These are phyloP conservation scores for Drosophila tropicalis DNA, from an alignment of 1,140 invertebrate genomes.

Conservation along the genomic window DNA sequence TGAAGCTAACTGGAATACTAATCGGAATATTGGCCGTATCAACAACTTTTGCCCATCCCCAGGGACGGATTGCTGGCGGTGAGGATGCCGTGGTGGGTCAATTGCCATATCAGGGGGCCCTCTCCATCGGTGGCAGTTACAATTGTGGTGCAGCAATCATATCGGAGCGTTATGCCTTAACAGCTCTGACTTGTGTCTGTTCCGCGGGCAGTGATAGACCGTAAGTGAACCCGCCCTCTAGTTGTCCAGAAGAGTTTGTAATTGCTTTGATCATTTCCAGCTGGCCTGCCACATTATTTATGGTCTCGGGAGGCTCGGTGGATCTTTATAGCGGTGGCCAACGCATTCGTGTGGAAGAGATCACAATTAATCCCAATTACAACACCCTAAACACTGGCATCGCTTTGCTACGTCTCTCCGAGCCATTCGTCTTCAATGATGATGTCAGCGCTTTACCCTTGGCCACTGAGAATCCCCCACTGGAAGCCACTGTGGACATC, in stretches of 20 bases:
- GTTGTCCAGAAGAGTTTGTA: too few species aligned
- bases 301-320: constrained; percentile 57
- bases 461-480: constrained; percentile 39
- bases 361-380: constrained; percentile 66
- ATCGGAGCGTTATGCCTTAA: constrained; percentile 60
- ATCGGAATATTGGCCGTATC: constrained; percentile 32
- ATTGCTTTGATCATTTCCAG: constrained; percentile 13
- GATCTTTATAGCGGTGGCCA: constrained; percentile 68
- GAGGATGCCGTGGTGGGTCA: constrained; percentile 66
- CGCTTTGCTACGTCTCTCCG: constrained; percentile 60
- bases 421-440: constrained; percentile 47
- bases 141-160: constrained; percentile 72
- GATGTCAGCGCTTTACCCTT: constrained; percentile 53
- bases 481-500: constrained; percentile 50
- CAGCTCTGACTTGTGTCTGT: constrained; percentile 71
- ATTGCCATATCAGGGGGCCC: constrained; percentile 69
- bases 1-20: constrained; percentile 46
- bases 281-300: constrained; percentile 65
- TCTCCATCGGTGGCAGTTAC: constrained; percentile 65
- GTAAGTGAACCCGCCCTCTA: constrained; percentile 32
- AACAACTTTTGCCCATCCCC: constrained; percentile 19
- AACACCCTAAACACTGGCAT: constrained; percentile 56
- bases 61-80: constrained; percentile 63
- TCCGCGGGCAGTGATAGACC: constrained; percentile 58
- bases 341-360: constrained; percentile 56